A percentile compares a stretch with the other conserved stretches of the same genome.
Conservation (phyloP, 2,888 invertebrate species). For the Tachystola acroxantha region DNA sequence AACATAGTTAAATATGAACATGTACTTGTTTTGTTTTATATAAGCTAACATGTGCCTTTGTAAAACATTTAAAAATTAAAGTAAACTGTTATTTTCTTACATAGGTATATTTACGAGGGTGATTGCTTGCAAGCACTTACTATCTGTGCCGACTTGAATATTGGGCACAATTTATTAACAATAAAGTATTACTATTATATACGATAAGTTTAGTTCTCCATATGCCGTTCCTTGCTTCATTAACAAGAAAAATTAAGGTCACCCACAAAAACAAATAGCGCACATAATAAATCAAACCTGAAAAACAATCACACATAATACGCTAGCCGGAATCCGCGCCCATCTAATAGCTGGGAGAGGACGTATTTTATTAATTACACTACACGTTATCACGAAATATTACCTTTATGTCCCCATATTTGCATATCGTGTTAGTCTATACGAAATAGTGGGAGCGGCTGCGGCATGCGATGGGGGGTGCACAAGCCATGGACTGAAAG, state of each 20-base stretch:
- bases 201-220: too few species aligned
- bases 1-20: too few species aligned
- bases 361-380: conserved; percentile 76
- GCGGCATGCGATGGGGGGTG: conserved; percentile 45
- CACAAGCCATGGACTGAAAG: conserved; percentile 16
- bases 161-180: too few species aligned
- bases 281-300: conserved; percentile 44
- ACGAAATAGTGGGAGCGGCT: conserved; percentile 53
- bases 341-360: conserved; percentile 53
- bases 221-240: too few species aligned
- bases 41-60: too few species aligned
- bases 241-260: conserved; percentile 59
- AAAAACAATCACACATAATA: conserved; percentile 53
- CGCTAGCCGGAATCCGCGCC: conserved; percentile 38
- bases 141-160: too few species aligned
- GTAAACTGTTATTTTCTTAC: too few species aligned
- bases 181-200: too few species aligned
- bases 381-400: conserved; percentile 70
- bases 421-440: conserved; percentile 71
- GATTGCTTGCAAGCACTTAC: too few species aligned
- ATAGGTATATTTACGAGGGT: too few species aligned
- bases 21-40: too few species aligned
- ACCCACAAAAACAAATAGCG: conserved; percentile 26
- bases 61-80: too few species aligned
- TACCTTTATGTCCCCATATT: conserved; percentile 72